A percentile compares a stretch with the other conserved stretches of the same genome.
Conservation (phyloP, 2,797 vertebrate genomes). For the Gymnodraco acuticeps region DNA sequence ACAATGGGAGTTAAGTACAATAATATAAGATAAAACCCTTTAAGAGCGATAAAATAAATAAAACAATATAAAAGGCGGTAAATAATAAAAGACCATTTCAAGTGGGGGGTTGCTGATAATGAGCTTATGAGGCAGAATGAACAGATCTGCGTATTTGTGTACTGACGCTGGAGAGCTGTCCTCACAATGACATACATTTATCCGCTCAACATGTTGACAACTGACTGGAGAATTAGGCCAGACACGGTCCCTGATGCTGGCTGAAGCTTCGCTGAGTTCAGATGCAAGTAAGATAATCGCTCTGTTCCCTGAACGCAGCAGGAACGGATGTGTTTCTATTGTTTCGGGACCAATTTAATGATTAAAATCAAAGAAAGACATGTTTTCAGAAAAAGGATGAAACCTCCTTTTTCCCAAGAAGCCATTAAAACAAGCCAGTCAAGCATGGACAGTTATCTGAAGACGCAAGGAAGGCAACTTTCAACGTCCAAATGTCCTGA, state of each 20-base stretch:
- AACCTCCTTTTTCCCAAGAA: constrained; percentile 47
- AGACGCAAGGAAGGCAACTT: constrained; percentile 66
- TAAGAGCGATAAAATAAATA: no score
- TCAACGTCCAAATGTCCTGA: constrained; percentile 50
- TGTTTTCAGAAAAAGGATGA: constrained; percentile 20
- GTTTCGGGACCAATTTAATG: constrained; percentile 26
- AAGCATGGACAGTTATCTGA: constrained; percentile 62
- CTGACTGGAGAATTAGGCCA: constrained; percentile 71
- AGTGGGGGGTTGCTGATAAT: neutral
- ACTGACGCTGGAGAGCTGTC: constrained; percentile 61
- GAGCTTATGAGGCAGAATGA: constrained; percentile 32
- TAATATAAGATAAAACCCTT: no score
- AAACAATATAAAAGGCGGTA: no score
- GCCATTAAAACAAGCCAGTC: constrained; percentile 80
- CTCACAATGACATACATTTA: constrained; percentile 76
- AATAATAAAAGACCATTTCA: no score
- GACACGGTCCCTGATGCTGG: constrained; percentile 25
- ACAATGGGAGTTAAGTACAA: no score
- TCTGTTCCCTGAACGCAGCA: constrained; percentile 20
- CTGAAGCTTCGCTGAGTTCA: constrained; percentile 25
- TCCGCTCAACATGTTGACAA: constrained; percentile 79
- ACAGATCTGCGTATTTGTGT: constrained; percentile 61
- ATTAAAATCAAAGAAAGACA: constrained; percentile 9
- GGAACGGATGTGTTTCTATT: constrained; percentile 9
- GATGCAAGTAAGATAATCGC: constrained; percentile 36